These are phyloP conservation scores for Mnemiopsis leidyi DNA, from an alignment of 37 sponge, comb jelly and placozoan genomes.

Conservation along the genomic window DNA sequence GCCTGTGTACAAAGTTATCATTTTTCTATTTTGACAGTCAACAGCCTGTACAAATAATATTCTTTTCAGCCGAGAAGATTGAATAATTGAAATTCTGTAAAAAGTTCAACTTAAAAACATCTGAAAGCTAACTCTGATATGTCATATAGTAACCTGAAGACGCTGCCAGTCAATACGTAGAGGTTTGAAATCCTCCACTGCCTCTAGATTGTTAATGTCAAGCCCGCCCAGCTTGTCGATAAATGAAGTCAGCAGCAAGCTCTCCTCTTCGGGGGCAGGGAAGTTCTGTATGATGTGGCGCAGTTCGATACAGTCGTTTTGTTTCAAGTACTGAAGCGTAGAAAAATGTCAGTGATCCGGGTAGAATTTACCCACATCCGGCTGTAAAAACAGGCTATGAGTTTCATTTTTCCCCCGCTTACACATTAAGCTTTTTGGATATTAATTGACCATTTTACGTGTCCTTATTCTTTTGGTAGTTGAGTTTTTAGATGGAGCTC, in stretches of 20 bases:
- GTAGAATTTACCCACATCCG: not conserved
- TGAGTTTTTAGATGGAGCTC: no score
- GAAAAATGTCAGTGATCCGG: not conserved
- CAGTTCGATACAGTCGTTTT: conserved; percentile 37
- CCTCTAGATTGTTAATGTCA: conserved; percentile 71
- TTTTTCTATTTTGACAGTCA: no score
- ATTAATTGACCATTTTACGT: no score
- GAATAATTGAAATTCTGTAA: no score
- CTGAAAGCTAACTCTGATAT: no score
- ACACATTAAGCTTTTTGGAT: no score
- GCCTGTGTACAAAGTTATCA: conserved; percentile 6
- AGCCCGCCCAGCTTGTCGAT: conserved; percentile 78
- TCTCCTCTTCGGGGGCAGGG: conserved; percentile 84
- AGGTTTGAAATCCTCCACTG: conserved; percentile 73
- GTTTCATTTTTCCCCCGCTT: no score
- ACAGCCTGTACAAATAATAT: no score
- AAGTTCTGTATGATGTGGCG: conserved; percentile 51
- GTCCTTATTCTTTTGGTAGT: no score
- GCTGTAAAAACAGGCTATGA: not conserved
- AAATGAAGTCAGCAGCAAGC: conserved; percentile 82
- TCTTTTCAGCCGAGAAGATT: no score
- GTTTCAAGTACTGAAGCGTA: conserved; percentile 27
- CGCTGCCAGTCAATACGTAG: conserved; percentile 95
- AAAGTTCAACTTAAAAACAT: no score
- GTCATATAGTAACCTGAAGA: no score